A percentile compares a stretch with the other conserved stretches of the same genome.
These are phyloP conservation scores for Cremastinae sp. DNA, from an alignment of 2,888 invertebrate species.

Conservation along the genomic window DNA sequence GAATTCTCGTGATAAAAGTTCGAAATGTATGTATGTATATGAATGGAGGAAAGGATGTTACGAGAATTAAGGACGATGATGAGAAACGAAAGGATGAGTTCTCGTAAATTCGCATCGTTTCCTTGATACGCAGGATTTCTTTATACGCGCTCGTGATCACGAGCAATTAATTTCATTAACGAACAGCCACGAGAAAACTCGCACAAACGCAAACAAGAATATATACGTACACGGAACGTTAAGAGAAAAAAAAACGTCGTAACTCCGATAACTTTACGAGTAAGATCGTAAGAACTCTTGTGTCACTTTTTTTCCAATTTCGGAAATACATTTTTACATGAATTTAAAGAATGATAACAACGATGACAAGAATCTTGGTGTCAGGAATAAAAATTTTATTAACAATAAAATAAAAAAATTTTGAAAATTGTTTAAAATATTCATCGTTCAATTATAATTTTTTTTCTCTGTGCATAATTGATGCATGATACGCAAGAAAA, in stretches of 20 bases:
- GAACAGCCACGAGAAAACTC: conserved; percentile 27
- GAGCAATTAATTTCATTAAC: conserved; percentile 62
- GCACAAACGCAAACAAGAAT: background rate
- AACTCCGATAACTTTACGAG: background rate
- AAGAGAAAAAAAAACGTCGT: background rate
- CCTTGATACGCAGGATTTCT: conserved; percentile 56
- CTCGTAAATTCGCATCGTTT: conserved; percentile 40
- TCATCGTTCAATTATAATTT: too few species aligned
- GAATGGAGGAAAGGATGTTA: background rate
- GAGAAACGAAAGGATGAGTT: conserved; percentile 23
- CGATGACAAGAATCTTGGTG: too few species aligned
- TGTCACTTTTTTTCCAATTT: too few species aligned
- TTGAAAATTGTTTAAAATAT: too few species aligned
- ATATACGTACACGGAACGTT: background rate
- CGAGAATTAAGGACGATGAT: background rate
- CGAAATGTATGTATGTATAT: background rate
- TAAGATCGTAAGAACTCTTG: too few species aligned
- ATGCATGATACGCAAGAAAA: too few species aligned
- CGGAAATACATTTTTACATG: too few species aligned
- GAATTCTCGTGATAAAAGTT: too few species aligned
- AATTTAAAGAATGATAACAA: too few species aligned
- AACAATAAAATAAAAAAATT: too few species aligned
- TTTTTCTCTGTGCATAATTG: too few species aligned
- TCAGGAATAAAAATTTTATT: too few species aligned
- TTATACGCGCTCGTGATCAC: conserved; percentile 56